Evolutionary conservation across 2,888 invertebrate genomes (phyloP).

Genomic region (Drosophila diplacantha): DNA sequence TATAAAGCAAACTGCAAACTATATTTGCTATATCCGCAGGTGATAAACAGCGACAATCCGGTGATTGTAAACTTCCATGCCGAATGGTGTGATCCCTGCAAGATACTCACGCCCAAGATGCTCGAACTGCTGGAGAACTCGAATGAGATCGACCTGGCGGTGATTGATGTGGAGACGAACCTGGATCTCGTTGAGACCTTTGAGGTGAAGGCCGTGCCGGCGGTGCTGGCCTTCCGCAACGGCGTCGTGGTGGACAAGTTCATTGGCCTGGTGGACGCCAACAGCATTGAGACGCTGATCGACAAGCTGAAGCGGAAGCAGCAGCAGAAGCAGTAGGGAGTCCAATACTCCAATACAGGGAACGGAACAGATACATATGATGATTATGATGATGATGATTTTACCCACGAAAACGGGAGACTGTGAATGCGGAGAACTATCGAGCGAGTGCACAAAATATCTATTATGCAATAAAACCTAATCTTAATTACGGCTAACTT

Average conservation of each 20-base stretch:
- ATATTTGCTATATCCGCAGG: constrained; percentile 74
- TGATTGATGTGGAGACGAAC: constrained; percentile 89
- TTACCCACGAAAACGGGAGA: constrained; percentile 19
- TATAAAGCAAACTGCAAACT: not conserved
- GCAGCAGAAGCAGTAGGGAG: constrained; percentile 53
- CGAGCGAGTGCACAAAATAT: constrained; percentile 20
- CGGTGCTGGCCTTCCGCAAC: constrained; percentile 85
- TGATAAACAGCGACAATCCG: constrained; percentile 89
- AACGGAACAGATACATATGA: not conserved
- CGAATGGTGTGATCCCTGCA: constrained; percentile 94
- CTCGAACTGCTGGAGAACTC: constrained; percentile 86
- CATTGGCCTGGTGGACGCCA: constrained; percentile 89
- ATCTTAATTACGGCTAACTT: constrained; percentile 21
- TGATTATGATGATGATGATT: constrained; percentile 8
- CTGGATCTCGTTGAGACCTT: constrained; percentile 89
- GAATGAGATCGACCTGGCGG: constrained; percentile 86
- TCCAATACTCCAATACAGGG: not conserved
- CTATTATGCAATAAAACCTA: constrained; percentile 24
- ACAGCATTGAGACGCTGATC: constrained; percentile 88
- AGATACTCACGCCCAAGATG: constrained; percentile 90
- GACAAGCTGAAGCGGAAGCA: constrained; percentile 79
- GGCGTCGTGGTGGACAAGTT: constrained; percentile 92
- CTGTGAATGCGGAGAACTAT: constrained; percentile 13
- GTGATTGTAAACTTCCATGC: constrained; percentile 95
- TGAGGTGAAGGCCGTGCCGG: constrained; percentile 89